Percentiles rank a stretch among this genome's conserved stretches.
phyloP scores from a whole-genome alignment of 2,888 invertebrate species.

The Torymus texanus region DNA sequence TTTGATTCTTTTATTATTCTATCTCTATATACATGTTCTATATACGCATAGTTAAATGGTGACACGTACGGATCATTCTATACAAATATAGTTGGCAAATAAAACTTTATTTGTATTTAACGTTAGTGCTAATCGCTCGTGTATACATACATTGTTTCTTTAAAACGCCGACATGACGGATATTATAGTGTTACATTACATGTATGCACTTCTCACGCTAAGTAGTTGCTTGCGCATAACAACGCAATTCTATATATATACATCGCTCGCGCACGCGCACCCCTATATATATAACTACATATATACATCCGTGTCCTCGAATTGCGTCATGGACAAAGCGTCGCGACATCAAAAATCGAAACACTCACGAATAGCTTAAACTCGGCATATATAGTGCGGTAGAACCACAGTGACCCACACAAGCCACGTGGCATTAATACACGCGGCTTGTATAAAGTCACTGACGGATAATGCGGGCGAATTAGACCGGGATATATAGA shows the following conservation, averaged over 20 bases:
- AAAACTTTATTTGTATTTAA: no score
- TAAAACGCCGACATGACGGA: no score
- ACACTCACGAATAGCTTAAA: not conserved
- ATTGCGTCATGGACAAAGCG: not conserved
- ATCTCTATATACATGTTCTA: no score
- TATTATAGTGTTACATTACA: not conserved
- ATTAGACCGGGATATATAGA: slow-evolving; percentile 7
- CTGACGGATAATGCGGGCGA: slow-evolving; percentile 5
- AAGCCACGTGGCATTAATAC: slow-evolving; percentile 17
- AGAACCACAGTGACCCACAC: not conserved
- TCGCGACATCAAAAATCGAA: slow-evolving; percentile 2
- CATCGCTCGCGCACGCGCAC: not conserved
- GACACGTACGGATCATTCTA: no score
- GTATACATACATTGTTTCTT: no score
- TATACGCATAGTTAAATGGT: no score
- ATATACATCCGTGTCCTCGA: not conserved
- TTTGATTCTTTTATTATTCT: no score
- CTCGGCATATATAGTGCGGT: no score
- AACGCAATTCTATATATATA: not conserved
- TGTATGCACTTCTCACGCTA: not conserved
- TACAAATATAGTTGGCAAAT: no score
- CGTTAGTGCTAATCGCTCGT: no score
- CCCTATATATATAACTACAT: not conserved
- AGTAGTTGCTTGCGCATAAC: not conserved
- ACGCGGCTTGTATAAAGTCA: not conserved